Percentiles rank a stretch among this genome's conserved stretches.
phyloP scores from a whole-genome alignment of 2,797 vertebrate genomes.

The Molossus alvarezi region DNA sequence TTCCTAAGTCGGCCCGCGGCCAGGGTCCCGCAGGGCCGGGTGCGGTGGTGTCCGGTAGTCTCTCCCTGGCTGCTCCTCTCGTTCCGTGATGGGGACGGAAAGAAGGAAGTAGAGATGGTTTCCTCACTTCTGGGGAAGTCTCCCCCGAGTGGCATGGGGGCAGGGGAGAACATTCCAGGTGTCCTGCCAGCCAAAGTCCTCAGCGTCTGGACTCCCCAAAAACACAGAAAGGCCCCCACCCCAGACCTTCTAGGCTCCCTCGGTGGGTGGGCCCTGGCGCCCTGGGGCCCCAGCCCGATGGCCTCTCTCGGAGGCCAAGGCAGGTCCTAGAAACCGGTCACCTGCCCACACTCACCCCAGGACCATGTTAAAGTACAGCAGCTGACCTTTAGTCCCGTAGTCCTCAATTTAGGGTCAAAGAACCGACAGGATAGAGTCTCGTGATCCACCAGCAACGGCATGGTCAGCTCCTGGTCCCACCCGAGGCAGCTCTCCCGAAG shows the following conservation, averaged over 20 bases:
- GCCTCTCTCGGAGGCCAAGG: not conserved
- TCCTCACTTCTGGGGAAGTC: not conserved
- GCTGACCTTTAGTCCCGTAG: not conserved
- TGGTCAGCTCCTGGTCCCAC: not conserved
- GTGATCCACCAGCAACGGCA: not conserved
- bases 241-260: fast-evolving
- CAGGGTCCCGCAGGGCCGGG: too few species aligned
- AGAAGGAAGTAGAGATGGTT: not conserved
- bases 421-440: not conserved
- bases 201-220: not conserved
- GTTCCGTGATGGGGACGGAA: not conserved
- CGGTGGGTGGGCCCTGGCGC: fast-evolving
- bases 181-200: not conserved
- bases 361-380: not conserved
- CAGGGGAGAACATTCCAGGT: not conserved
- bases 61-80: too few species aligned
- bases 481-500: fast-evolving
- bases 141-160: not conserved
- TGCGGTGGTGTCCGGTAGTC: too few species aligned
- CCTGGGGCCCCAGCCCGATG: fast-evolving
- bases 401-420: not conserved
- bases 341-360: not conserved
- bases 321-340: not conserved
- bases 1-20: too few species aligned
- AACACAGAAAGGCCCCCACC: not conserved